Base-by-base conservation (phyloP, 2,797 vertebrate species). In the Spheniscus humboldti region DNA sequence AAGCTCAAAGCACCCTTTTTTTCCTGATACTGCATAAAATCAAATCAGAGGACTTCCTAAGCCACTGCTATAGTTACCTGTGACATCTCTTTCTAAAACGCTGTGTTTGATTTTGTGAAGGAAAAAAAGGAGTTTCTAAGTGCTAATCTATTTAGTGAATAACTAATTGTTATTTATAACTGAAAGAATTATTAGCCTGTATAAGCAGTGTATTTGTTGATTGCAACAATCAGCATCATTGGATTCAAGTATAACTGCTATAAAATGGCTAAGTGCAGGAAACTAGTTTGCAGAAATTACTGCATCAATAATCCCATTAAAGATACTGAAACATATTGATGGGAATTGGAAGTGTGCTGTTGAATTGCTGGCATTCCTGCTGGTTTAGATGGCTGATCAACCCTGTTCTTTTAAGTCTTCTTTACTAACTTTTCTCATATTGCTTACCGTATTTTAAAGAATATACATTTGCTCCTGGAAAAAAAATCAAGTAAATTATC, bases 251-350 rank as follows among this genome's bases (percentile, higher is more conserved):
- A 2, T 15, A 92, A 94, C 35, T 88, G 43, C n/a, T 84, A 24
- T 35, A 47, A 90, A 95, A 66, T 77, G 24, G 10, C 35, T 10
- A n/a, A 77, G 27, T 41, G 4, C 17, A 56, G 74, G 85, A 87
- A 90, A 71, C n/a, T 80, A 47, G 35, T 88, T 94, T 84, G 69
- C 62, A 92, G 75, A 89, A 96, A 92, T 94, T 64, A 63, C 81
- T 94, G 41, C 50, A 60, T 78, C 77, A 80, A 10, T 93, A 78
- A 90, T 92, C 55, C n/a, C 16, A 7, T 86, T 57, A 73, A 79
- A 80, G 25, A 53, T 56, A 59, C 50, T 48, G 82, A 73, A 94
- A 60, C 28, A 7, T 47, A 35, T 48, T 63, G 66, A 53, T 76
- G 69, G n/a, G 41, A 33, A 41, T n/a, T 85, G 74, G 27, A 80